Percentiles rank a stretch among this genome's conserved stretches.
These are phyloP conservation scores for Cheirogaleus major DNA, from an alignment of 2,797 vertebrate genomes.

Conservation along the genomic window DNA sequence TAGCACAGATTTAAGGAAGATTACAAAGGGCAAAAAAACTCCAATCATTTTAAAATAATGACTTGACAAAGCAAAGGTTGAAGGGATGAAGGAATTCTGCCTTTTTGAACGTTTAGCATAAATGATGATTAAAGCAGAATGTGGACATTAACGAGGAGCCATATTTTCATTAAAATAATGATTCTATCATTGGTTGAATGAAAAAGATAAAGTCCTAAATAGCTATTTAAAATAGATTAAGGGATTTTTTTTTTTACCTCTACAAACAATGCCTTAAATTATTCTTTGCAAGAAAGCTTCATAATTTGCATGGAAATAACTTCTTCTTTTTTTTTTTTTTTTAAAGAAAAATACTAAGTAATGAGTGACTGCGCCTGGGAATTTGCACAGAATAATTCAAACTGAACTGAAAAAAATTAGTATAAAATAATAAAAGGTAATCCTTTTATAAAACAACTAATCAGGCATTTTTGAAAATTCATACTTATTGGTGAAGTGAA, in stretches of 20 bases:
- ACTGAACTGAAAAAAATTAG: not conserved
- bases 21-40: not conserved
- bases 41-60: not conserved
- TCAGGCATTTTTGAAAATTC: not conserved
- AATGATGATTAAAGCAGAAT: not conserved
- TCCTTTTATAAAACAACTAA: not conserved
- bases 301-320: not conserved
- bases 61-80: not conserved
- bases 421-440: not conserved
- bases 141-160: not conserved
- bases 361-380: not conserved
- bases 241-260: not conserved
- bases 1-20: slow-evolving; percentile 27
- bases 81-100: not conserved
- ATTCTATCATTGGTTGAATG: not conserved
- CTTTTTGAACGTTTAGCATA: not conserved
- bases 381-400: not conserved
- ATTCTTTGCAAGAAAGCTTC: slow-evolving; percentile 6
- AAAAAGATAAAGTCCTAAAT: not conserved
- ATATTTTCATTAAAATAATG: not conserved
- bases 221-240: not conserved
- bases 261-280: not conserved
- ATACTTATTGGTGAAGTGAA: not conserved
- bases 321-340: not conserved
- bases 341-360: not conserved